Percentiles rank a stretch among this genome's conserved stretches.
Evolutionary conservation across 1,140 invertebrate genomes (phyloP).

Genomic region (Pachypeltis micranthus): DNA sequence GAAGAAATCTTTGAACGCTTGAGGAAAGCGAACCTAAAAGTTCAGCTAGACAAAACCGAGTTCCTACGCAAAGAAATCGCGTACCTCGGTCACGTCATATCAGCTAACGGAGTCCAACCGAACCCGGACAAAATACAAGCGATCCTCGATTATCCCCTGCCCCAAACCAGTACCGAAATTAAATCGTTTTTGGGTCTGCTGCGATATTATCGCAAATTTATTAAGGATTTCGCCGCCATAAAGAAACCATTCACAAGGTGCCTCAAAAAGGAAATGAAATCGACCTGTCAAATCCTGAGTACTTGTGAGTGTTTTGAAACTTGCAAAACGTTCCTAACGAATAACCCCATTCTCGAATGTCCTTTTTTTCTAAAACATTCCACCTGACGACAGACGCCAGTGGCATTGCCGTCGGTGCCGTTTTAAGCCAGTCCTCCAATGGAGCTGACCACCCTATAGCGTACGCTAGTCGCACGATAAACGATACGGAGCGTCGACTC

Average conservation of each 20-base stretch:
- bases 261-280: too few relatives aligned
- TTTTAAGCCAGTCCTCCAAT: too few relatives aligned
- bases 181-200: conserved; percentile 27
- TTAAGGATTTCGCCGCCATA: too few relatives aligned
- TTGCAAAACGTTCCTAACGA: too few relatives aligned
- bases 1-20: conserved; percentile 28
- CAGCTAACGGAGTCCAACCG: conserved; percentile 28
- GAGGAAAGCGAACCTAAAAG: conserved; percentile 30
- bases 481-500: too few relatives aligned
- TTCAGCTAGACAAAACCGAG: conserved; percentile 32
- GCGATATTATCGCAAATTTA: too few relatives aligned
- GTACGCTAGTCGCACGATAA: conserved; percentile 28
- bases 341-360: conserved; percentile 32
- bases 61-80: conserved; percentile 32
- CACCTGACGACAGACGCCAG: too few relatives aligned
- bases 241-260: too few relatives aligned
- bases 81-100: conserved; percentile 34
- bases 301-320: conserved; percentile 32
- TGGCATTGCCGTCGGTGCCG: too few relatives aligned
- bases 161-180: conserved; percentile 22
- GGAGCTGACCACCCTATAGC: conserved; percentile 31
- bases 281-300: too few relatives aligned
- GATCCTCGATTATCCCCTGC: conserved; percentile 25
- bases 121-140: conserved; percentile 30
- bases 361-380: too few relatives aligned